phyloP scores from a whole-genome alignment of 2,113 vertebrate species.

The Nyctibius bracteatus region DNA sequence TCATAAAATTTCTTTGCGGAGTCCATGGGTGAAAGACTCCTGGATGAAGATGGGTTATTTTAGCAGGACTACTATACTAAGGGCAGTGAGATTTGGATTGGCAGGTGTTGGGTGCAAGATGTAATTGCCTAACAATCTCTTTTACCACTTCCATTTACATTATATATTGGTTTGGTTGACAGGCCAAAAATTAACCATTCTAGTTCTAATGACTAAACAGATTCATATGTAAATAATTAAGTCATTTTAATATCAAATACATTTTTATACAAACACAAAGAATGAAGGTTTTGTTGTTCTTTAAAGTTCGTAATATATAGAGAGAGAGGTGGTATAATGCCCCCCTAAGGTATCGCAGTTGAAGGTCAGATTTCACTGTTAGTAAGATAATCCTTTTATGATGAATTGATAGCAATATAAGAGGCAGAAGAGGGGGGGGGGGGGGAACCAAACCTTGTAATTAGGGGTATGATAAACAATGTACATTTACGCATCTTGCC shows the following conservation, averaged over 20 bases:
- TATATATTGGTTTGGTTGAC: background rate
- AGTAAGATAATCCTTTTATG: background rate
- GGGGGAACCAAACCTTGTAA: fast-evolving
- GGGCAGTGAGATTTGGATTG: fast-evolving
- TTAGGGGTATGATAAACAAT: background rate
- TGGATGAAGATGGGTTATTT: background rate
- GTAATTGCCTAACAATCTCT: background rate
- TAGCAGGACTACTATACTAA: background rate
- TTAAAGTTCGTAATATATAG: background rate
- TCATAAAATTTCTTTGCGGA: background rate
- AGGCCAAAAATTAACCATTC: background rate
- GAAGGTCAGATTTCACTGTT: background rate
- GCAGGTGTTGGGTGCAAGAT: background rate
- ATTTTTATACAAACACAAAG: background rate
- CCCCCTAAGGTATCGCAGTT: background rate
- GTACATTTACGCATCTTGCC: background rate
- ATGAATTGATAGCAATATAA: background rate
- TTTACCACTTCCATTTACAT: background rate
- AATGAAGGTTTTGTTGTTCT: background rate
- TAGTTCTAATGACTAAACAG: background rate
- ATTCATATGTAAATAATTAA: background rate
- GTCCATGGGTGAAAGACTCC: background rate
- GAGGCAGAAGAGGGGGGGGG: background rate
- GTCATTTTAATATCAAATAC: background rate
- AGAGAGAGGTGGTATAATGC: background rate